phyloP scores from a whole-genome alignment of 2,797 vertebrate genomes.

The Pteropus rufus region DNA sequence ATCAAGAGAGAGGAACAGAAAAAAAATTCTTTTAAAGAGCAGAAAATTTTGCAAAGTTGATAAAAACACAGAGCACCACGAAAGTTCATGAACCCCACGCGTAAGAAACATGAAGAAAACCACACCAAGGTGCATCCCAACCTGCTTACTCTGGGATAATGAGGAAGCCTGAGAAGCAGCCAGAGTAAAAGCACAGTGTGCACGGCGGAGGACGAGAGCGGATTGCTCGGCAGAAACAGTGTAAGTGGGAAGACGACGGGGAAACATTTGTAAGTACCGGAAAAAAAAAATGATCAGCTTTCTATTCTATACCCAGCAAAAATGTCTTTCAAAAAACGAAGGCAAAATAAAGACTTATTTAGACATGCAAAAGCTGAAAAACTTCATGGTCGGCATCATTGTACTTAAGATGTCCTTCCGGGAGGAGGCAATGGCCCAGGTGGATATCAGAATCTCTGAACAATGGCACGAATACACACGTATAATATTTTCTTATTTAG shows the following conservation, averaged over 20 bases:
- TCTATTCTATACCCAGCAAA: not conserved
- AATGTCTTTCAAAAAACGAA: not conserved
- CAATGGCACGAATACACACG: fast-evolving
- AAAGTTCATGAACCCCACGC: not conserved
- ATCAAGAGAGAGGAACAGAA: not conserved
- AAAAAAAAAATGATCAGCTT: not conserved
- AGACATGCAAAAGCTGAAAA: not conserved
- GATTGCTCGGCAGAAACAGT: not conserved
- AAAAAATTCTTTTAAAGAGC: not conserved
- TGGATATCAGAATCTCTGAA: fast-evolving
- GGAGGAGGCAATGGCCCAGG: not conserved
- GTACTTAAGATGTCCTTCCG: not conserved
- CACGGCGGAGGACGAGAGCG: fast-evolving
- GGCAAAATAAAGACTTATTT: not conserved
- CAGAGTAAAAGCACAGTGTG: not conserved
- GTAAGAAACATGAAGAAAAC: not conserved
- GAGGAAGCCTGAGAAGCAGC: not conserved
- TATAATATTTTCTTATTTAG: not conserved
- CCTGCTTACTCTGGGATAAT: fast-evolving
- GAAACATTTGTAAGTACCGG: too few relatives aligned
- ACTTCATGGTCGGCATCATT: not conserved
- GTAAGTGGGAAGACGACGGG: too few relatives aligned
- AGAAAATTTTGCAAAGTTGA: not conserved
- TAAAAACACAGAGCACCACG: not conserved
- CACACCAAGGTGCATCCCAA: not conserved